A percentile compares a stretch with the other conserved stretches of the same genome.
Conservation (phyloP, 2,888 invertebrate species). For the Pheosia gnoma region DNA sequence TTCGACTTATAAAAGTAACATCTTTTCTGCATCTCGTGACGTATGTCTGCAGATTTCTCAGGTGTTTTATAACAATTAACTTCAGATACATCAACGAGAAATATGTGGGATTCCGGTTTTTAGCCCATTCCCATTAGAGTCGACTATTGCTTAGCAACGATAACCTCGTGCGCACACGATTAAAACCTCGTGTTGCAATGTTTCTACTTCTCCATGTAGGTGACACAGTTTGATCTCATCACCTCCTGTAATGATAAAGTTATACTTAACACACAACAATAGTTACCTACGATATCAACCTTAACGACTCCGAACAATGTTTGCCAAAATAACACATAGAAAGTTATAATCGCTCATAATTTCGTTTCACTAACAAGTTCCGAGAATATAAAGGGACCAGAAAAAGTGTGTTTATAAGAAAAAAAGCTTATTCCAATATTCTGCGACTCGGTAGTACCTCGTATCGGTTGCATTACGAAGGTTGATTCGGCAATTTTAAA, state of each 20-base stretch:
- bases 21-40: too few species aligned
- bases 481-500: slow-evolving; percentile 24
- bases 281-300: not conserved
- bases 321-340: slow-evolving; percentile 25
- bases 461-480: slow-evolving; percentile 15
- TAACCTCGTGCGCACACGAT: not conserved
- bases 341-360: slow-evolving; percentile 39
- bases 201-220: not conserved
- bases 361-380: slow-evolving; percentile 19
- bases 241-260: not conserved
- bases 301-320: slow-evolving; percentile 20
- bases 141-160: not conserved
- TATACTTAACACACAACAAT: not conserved
- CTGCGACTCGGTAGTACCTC: slow-evolving; percentile 24
- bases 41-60: too few species aligned
- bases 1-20: too few species aligned
- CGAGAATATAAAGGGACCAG: slow-evolving; percentile 19
- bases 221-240: not conserved
- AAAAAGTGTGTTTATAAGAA: slow-evolving; percentile 25
- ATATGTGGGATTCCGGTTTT: not conserved
- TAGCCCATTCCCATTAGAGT: not conserved
- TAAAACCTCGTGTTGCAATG: not conserved
- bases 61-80: not conserved
- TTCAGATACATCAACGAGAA: not conserved
- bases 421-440: slow-evolving; percentile 30